A percentile compares a stretch with the other conserved stretches of the same genome.
Evolutionary conservation across 2,113 vertebrate species (phyloP).

Genomic region (Platysternon megacephalum): DNA sequence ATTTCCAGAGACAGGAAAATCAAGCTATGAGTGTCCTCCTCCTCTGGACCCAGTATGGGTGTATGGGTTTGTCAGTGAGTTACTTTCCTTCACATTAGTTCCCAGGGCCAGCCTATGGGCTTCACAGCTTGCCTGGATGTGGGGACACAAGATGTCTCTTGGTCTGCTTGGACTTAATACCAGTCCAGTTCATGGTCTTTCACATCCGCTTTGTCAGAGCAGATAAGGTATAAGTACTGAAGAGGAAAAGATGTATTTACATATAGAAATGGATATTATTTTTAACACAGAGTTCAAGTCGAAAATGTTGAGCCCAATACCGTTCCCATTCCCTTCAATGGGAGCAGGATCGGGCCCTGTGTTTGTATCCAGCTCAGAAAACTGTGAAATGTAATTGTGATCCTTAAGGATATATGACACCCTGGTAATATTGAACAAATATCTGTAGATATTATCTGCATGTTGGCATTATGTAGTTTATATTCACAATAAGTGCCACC

Average conservation of each 20-base stretch:
- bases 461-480: conserved; percentile 44
- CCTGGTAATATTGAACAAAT: background rate
- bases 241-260: background rate
- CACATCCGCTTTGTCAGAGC: background rate
- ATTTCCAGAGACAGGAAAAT: background rate
- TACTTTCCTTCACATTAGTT: background rate
- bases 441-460: conserved; percentile 19
- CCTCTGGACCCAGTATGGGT: background rate
- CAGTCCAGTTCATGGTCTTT: background rate
- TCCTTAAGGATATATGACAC: background rate
- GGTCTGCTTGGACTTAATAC: background rate
- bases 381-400: background rate
- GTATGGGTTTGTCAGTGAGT: background rate
- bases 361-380: background rate
- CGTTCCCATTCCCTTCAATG: fast-evolving
- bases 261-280: background rate
- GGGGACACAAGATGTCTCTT: background rate
- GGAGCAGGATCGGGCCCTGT: background rate
- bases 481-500: conserved; percentile 62
- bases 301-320: background rate
- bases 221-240: background rate
- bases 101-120: background rate
- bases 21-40: background rate
- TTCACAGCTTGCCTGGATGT: background rate
- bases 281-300: background rate